phyloP scores from a whole-genome alignment of 2,113 vertebrate genomes.

The Ifrita kowaldi region DNA sequence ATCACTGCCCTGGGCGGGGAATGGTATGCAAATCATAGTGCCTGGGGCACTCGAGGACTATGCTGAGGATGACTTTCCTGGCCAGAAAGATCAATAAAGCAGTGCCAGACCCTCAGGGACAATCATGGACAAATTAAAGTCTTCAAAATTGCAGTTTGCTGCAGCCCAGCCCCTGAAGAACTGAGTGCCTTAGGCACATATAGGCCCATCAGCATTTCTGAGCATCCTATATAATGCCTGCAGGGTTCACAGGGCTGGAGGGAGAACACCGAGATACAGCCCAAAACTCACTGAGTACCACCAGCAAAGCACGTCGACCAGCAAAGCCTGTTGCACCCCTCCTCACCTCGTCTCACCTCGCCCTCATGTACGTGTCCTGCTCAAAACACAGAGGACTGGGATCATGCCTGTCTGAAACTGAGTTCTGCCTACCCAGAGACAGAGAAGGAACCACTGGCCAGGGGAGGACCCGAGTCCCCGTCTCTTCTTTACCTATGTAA shows the following conservation, averaged over 20 bases:
- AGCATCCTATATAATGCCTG: neutral
- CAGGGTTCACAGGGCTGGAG: neutral
- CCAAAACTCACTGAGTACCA: neutral
- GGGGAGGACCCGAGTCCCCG: too few relatives aligned
- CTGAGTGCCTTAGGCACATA: neutral
- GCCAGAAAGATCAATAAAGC: neutral
- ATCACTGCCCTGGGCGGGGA: neutral
- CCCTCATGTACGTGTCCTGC: neutral
- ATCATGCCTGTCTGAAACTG: neutral
- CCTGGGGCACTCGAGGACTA: neutral
- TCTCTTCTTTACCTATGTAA: neutral
- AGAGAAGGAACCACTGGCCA: neutral
- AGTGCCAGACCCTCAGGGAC: neutral
- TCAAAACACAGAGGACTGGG: neutral
- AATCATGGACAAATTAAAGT: neutral
- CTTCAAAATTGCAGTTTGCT: neutral
- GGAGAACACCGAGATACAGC: neutral
- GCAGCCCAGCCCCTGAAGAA: neutral
- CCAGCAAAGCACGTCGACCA: neutral
- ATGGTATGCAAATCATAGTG: constrained; percentile 5
- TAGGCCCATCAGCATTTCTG: neutral
- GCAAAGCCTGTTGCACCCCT: neutral
- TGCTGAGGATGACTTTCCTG: neutral
- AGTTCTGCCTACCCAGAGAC: neutral
- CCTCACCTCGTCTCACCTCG: neutral